These are phyloP conservation scores for Eudyptes chrysolophus DNA, from an alignment of 2,113 vertebrate species.

Conservation along the genomic window DNA sequence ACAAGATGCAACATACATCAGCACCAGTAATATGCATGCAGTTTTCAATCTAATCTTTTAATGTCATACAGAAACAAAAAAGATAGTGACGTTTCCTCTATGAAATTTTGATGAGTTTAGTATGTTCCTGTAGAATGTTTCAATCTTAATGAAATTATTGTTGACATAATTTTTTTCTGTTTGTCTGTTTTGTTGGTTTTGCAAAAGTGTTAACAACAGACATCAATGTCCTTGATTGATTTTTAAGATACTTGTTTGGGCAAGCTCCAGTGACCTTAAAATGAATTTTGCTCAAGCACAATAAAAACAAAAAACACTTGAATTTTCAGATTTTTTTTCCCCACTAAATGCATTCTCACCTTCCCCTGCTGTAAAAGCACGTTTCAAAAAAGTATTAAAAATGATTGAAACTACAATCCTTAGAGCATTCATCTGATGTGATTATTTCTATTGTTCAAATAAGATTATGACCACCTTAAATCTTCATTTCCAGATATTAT, in stretches of 20 bases:
- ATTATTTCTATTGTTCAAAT: not conserved
- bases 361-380: not conserved
- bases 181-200: not conserved
- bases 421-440: not conserved
- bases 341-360: not conserved
- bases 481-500: not conserved
- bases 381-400: not conserved
- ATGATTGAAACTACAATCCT: not conserved
- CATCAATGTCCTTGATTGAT: not conserved
- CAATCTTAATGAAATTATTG: not conserved
- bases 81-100: not conserved
- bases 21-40: not conserved
- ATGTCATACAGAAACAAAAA: not conserved
- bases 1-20: not conserved
- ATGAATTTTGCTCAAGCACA: not conserved
- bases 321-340: not conserved
- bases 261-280: not conserved
- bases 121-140: not conserved
- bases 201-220: not conserved
- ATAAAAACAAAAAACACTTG: not conserved
- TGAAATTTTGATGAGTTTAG: not conserved
- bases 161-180: not conserved
- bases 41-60: not conserved
- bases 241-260: not conserved
- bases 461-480: not conserved